phyloP scores from a whole-genome alignment of 2,888 invertebrate species.

The Tenthredo livida region DNA sequence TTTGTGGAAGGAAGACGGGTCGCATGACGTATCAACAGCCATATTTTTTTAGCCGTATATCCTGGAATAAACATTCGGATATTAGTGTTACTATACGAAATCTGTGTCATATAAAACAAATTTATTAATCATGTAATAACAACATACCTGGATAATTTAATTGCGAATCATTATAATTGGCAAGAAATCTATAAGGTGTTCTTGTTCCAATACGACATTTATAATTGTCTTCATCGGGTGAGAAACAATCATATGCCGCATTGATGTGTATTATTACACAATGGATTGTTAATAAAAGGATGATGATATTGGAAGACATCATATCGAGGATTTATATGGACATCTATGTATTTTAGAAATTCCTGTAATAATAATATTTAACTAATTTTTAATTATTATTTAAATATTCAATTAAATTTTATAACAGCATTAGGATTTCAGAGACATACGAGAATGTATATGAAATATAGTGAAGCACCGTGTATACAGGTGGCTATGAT shows the following conservation, averaged over 20 bases:
- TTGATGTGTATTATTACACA: slow-evolving; percentile 12
- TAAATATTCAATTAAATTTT: too few relatives aligned
- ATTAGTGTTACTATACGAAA: background rate
- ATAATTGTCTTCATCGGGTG: slow-evolving; percentile 59
- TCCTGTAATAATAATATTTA: background rate
- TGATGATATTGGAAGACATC: slow-evolving; percentile 10
- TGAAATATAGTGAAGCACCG: too few relatives aligned
- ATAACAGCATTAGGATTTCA: too few relatives aligned
- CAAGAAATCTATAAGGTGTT: slow-evolving; percentile 87
- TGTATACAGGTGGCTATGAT: too few relatives aligned
- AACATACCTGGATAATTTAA: slow-evolving; percentile 81
- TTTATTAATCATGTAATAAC: background rate
- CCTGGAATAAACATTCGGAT: slow-evolving; percentile 76
- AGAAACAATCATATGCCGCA: slow-evolving; percentile 53
- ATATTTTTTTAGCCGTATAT: slow-evolving; percentile 84
- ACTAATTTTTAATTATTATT: too few relatives aligned
- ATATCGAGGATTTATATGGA: background rate
- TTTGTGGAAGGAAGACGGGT: slow-evolving; percentile 85
- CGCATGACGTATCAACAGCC: slow-evolving; percentile 89
- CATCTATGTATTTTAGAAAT: background rate
- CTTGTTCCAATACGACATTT: slow-evolving; percentile 83
- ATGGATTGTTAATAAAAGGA: background rate
- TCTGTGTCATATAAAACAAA: background rate
- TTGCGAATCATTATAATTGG: slow-evolving; percentile 82
- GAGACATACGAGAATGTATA: too few relatives aligned